Evolutionary conservation across 2,888 invertebrate species (phyloP), one percentile per base, ranked within the genome.

Genomic region (Chrysodeixis includens): DNA sequence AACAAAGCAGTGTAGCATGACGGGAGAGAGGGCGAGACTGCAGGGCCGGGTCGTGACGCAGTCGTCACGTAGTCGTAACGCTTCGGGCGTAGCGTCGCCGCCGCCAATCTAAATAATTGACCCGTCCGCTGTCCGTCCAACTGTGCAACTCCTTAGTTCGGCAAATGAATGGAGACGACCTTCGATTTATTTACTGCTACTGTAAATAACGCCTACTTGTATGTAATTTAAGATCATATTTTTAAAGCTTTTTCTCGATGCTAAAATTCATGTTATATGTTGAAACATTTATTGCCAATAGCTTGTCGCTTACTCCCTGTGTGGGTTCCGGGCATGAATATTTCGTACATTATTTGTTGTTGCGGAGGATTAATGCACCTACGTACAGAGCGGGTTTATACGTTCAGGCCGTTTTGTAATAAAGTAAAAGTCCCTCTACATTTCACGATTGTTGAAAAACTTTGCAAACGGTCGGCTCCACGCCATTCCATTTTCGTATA

Each of bases 71-170:
- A 86, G 83, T 84, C 81, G 83, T 84, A 84, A 84, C 76, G 73
- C 81, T 83, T 74, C 73, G 83, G 82, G 82, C 86, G 79, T 75
- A 82, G 83, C 84, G 88, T 83, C 93, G 92, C 88, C 92, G 90
- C 88, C 89, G 87, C 92, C 95, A 94, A 95, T 95, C 95, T 95
- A 94, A 95, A 95, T 95, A 94, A 95, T 95, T 95, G 95, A 93
- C 93, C 90, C 87, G 86, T 89, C 85, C 92, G 88, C 88, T 91
- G 93, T 90, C 93, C 92, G 89, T 87, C 86, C 83, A 88, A 88
- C 90, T 92, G 86, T 90, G 90, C 90, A 90, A 89, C 86, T 88
- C 89, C 89, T 89, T 87, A 79, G 66, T 68, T 74, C 58, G 86
- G 63, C 22, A 63, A 83, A 74, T 56, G 75, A 69, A 77, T 91